phyloP scores from a whole-genome alignment of 2,888 invertebrate species.

The Galerucella pusilla region DNA sequence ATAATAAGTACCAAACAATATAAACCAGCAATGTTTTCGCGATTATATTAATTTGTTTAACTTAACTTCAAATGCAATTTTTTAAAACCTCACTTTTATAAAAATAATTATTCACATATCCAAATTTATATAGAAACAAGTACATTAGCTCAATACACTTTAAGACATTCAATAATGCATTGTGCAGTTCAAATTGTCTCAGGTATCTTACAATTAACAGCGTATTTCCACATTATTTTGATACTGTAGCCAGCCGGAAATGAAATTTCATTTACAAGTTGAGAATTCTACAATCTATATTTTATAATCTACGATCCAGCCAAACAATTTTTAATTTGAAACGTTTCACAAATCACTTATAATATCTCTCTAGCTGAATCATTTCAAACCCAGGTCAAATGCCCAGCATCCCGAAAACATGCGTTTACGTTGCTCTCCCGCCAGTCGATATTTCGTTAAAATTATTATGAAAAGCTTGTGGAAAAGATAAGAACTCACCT shows the following conservation, averaged over 20 bases:
- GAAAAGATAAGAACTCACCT: slow-evolving; percentile 24
- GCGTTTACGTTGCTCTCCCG: slow-evolving; percentile 29
- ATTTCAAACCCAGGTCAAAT: slow-evolving; percentile 28
- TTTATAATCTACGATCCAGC: neutral
- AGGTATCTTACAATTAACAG: too few relatives aligned
- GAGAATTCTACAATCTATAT: neutral
- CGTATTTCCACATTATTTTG: too few relatives aligned
- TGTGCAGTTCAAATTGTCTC: too few relatives aligned
- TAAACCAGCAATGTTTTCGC: too few relatives aligned
- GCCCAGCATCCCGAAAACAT: slow-evolving; percentile 31
- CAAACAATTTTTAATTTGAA: neutral
- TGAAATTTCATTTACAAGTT: neutral
- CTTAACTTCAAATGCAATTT: too few relatives aligned
- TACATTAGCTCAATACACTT: too few relatives aligned
- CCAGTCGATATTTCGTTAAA: slow-evolving; percentile 11
- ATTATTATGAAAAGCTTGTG: slow-evolving; percentile 3
- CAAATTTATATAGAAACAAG: too few relatives aligned
- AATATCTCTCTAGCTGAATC: neutral
- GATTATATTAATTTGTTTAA: too few relatives aligned
- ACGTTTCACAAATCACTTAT: neutral
- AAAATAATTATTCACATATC: too few relatives aligned
- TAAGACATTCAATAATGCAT: too few relatives aligned
- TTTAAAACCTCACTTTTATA: too few relatives aligned
- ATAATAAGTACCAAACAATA: too few relatives aligned
- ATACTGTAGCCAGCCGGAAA: neutral